Evolutionary conservation across 2,113 vertebrate species (phyloP).

Genomic region (Pseudonaja textilis): DNA sequence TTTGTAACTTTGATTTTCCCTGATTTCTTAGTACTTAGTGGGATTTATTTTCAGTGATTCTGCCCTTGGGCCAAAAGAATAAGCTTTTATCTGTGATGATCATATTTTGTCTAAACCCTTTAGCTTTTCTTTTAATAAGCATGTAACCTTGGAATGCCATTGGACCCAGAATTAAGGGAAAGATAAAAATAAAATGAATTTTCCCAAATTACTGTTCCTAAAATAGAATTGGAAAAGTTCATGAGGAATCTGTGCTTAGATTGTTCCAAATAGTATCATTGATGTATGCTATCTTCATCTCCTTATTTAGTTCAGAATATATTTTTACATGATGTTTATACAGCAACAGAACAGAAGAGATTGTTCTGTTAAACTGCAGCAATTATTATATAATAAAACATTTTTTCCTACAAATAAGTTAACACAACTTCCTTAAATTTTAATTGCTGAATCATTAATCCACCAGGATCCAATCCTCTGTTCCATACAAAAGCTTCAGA

Average conservation of each 20-base stretch:
- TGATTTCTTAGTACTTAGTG: slow-evolving; percentile 54
- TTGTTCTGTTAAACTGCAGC: not conserved
- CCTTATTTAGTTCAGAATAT: slow-evolving; percentile 19
- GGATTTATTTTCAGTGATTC: slow-evolving; percentile 60
- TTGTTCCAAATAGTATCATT: slow-evolving; percentile 21
- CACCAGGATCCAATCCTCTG: not conserved
- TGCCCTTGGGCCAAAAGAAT: slow-evolving; percentile 63
- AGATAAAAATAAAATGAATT: slow-evolving; percentile 40
- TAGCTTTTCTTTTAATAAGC: slow-evolving; percentile 62
- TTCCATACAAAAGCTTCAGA: not conserved
- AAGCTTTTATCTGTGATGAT: slow-evolving; percentile 53
- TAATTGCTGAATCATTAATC: not conserved
- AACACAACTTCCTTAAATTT: not conserved
- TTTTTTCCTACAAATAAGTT: not conserved
- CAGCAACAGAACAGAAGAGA: not conserved
- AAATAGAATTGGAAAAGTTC: slow-evolving; percentile 45
- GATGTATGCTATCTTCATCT: slow-evolving; percentile 32
- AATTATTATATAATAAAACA: not conserved
- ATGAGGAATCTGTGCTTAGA: slow-evolving; percentile 30
- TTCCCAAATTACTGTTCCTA: slow-evolving; percentile 13
- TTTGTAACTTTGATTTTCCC: slow-evolving; percentile 62
- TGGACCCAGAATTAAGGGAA: slow-evolving; percentile 36
- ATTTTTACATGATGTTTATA: not conserved
- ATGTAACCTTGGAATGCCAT: slow-evolving; percentile 50
- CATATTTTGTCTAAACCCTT: slow-evolving; percentile 47